Evolutionary conservation across 1,140 invertebrate species (phyloP).

Genomic region (Muscidifurax raptorellus): DNA sequence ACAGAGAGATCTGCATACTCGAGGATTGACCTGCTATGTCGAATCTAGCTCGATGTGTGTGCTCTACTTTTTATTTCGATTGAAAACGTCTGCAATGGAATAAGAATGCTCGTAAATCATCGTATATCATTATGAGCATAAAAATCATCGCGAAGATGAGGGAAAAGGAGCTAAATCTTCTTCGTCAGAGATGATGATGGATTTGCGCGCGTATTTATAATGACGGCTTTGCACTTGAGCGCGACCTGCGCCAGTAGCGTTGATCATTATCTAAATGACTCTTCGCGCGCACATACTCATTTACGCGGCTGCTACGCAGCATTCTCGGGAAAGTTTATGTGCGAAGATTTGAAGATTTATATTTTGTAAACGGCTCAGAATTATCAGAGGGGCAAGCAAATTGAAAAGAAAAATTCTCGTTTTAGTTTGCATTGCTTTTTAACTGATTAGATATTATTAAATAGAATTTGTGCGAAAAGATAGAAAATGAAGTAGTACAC

Average conservation of each 20-base stretch:
- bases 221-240: constrained; percentile 45
- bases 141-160: constrained; percentile 7
- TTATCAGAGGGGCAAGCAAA: no score
- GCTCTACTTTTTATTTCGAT: not conserved
- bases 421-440: not conserved
- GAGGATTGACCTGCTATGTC: not conserved
- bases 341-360: no score
- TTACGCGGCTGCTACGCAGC: not conserved
- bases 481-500: not conserved
- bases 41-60: not conserved
- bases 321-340: not conserved
- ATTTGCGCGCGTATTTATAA: constrained; percentile 28
- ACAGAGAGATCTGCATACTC: not conserved
- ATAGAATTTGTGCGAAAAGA: not conserved
- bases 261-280: constrained; percentile 49
- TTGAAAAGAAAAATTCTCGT: no score
- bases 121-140: not conserved
- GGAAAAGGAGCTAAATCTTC: constrained; percentile 31
- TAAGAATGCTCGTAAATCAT: not conserved
- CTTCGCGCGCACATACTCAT: constrained; percentile 9
- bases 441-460: no score
- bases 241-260: constrained; percentile 17
- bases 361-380: no score
- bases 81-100: no score
- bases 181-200: constrained; percentile 39